Evolutionary conservation across 2,113 vertebrate species (phyloP).

Genomic region (Eupsittula cactorum): DNA sequence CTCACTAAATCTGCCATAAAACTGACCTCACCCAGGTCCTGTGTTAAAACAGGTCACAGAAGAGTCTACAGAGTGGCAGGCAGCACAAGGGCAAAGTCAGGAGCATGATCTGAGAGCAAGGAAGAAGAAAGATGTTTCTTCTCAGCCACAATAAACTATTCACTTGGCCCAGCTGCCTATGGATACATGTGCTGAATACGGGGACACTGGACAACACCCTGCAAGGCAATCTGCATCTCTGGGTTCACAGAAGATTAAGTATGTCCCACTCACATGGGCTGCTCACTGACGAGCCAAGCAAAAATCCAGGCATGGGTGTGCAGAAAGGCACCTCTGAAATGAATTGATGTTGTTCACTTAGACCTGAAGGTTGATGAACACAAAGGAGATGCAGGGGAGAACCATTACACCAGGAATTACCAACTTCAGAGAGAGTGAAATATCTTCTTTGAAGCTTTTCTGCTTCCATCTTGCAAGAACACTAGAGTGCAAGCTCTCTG

Average conservation of each 20-base stretch:
- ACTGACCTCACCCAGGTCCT: background rate
- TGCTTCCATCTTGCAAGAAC: background rate
- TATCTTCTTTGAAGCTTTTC: background rate
- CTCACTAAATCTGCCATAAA: background rate
- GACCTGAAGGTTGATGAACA: background rate
- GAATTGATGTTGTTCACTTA: background rate
- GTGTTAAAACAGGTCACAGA: background rate
- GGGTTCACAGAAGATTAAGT: background rate
- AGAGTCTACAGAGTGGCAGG: background rate
- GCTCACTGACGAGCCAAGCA: background rate
- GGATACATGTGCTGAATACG: background rate
- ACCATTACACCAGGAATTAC: background rate
- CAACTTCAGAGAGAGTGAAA: background rate
- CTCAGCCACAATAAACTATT: background rate
- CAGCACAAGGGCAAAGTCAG: background rate
- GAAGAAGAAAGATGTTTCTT: background rate
- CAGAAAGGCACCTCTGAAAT: background rate
- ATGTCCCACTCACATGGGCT: accelerated
- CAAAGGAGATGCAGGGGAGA: background rate
- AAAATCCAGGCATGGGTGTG: background rate
- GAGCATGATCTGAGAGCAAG: background rate
- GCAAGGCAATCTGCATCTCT: background rate
- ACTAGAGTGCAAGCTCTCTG: background rate
- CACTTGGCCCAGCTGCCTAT: background rate
- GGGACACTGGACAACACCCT: background rate